Evolutionary conservation across 2,888 invertebrate species (phyloP).

Genomic region (Ormyrus thymus): DNA sequence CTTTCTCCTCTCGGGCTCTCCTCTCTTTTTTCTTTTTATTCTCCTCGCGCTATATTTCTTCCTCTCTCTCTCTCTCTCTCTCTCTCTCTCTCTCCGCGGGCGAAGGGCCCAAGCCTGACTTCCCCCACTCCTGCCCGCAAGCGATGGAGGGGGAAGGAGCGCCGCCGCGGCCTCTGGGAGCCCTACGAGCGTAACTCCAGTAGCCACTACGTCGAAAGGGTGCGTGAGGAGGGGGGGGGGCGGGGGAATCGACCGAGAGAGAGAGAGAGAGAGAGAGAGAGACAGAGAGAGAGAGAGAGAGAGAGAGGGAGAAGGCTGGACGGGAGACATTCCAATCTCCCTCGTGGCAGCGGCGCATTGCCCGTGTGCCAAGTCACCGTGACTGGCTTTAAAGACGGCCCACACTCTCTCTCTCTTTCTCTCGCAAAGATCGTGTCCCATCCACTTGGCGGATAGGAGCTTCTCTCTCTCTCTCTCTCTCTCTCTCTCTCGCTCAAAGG

Average conservation of each 20-base stretch:
- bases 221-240: constrained; percentile 53
- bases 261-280: constrained; percentile 33
- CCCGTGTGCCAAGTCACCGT: constrained; percentile 64
- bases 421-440: constrained; percentile 58
- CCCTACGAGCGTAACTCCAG: constrained; percentile 74
- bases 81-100: background rate
- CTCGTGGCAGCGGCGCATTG: constrained; percentile 64
- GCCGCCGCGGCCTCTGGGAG: constrained; percentile 54
- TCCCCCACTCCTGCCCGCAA: background rate
- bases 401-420: constrained; percentile 57
- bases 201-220: constrained; percentile 63
- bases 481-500: constrained; percentile 6
- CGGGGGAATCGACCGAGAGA: constrained; percentile 51
- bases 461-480: constrained; percentile 30
- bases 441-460: constrained; percentile 53
- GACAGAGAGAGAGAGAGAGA: constrained; percentile 38
- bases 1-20: constrained; percentile 12
- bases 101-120: constrained; percentile 12
- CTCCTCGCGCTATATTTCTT: constrained; percentile 35
- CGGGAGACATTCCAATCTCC: constrained; percentile 73
- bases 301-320: constrained; percentile 53
- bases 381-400: constrained; percentile 63
- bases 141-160: constrained; percentile 15
- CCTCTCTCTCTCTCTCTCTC: constrained; percentile 27
- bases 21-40: constrained; percentile 5